A percentile compares a stretch with the other conserved stretches of the same genome.
Evolutionary conservation across 1,140 invertebrate genomes (phyloP).

Genomic region (Augochlora pura): DNA sequence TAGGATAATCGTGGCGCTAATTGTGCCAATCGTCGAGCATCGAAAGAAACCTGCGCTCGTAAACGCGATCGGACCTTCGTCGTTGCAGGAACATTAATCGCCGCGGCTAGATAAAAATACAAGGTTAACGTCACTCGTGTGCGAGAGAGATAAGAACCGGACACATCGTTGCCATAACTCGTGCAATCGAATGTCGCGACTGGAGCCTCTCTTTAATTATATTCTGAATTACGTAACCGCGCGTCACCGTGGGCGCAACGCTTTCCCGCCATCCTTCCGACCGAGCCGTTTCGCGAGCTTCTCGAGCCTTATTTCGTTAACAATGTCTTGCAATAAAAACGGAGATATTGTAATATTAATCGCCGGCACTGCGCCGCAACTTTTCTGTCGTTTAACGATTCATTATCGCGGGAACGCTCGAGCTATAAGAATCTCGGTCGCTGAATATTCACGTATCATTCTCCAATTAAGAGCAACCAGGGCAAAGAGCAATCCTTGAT

Average conservation of each 20-base stretch:
- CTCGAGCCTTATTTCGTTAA: too few species aligned
- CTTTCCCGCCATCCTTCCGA: background rate
- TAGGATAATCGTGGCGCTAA: background rate
- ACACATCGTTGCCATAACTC: constrained; percentile 2
- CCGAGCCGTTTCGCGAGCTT: background rate
- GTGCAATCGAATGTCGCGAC: background rate
- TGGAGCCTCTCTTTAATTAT: constrained; percentile 28
- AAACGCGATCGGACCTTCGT: background rate
- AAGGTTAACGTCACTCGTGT: constrained; percentile 35
- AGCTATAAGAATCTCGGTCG: too few species aligned
- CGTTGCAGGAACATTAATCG: constrained; percentile 4
- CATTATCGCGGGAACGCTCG: too few species aligned
- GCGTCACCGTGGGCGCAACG: background rate
- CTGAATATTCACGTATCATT: too few species aligned
- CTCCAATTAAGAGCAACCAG: too few species aligned
- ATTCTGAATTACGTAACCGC: background rate
- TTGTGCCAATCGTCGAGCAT: background rate
- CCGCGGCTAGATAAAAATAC: constrained; percentile 25
- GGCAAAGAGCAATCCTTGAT: too few species aligned
- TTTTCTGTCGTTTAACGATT: too few species aligned
- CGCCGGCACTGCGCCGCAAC: too few species aligned
- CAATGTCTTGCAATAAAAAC: too few species aligned
- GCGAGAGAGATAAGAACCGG: constrained; percentile 14
- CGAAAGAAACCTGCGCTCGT: background rate
- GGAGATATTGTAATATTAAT: too few species aligned